Evolutionary conservation across 2,888 invertebrate genomes (phyloP), one percentile per base, ranked within the genome.

Genomic region (Tigriopus californicus): DNA sequence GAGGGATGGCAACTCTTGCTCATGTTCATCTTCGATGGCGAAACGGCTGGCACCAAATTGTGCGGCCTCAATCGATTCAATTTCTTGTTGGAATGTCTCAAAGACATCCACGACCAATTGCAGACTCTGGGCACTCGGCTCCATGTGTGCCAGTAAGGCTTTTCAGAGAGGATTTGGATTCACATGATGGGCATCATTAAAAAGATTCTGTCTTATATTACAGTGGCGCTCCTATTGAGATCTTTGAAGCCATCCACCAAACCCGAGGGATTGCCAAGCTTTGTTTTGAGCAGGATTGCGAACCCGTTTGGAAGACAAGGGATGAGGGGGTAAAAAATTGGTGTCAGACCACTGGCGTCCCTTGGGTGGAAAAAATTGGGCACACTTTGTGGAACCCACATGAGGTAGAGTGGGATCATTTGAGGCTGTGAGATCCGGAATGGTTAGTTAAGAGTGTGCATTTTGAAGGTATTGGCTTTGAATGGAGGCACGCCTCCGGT

Each of bases 1-100:
- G 10, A 41, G 1, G 20, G 15, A 10, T 24, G 20, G 13, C 61
- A 64, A 6, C 72, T 83, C 65, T 77, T 79, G 64, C 80, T 82
- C 0, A 65, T 83, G 1, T 83, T 82, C 67, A 80, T 83, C 64
- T 82, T 83, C 67, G 83, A 84, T 69, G 82, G 82, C n/a, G 79
- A 80, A 68, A 80, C 79, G 63, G 81, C 81, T 60, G 62, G 47
- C n/a, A 66, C 66, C 2, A 62, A 64, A 18, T 64, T 63, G 33
- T 65, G 67, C 25, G 69, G 67, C 0, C 70, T 67, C 60, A 70
- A 83, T 67, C 78, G 82, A 1, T 78, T 81, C 78, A 74, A 78
- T 15, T 84, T 80, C 66, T 73, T 83, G 5, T 69, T 81, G 49
- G 82, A 83, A 67, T 76, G 80, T 0, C 69, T 83, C 53, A 70